These are phyloP conservation scores for Lasioglossum oenotherae DNA, from an alignment of 2,888 invertebrate genomes.

Conservation along the genomic window DNA sequence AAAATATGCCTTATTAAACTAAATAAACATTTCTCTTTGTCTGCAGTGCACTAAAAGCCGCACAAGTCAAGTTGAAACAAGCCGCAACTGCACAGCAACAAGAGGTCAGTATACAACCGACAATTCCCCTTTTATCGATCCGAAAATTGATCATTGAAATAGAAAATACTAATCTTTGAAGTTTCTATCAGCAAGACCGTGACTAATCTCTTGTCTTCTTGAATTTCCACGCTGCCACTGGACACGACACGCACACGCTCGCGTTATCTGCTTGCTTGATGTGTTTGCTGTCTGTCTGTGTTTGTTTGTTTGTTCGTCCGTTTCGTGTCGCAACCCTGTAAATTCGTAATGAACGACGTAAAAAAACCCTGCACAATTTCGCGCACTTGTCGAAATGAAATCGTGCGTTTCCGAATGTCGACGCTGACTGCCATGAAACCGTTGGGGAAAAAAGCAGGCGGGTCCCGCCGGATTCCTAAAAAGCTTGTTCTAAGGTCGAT, in stretches of 20 bases:
- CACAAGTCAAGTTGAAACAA: conserved; percentile 94
- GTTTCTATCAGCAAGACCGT: background rate
- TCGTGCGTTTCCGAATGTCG: conserved; percentile 34
- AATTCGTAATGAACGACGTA: conserved; percentile 11
- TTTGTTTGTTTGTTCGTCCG: background rate
- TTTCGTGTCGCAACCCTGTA: background rate
- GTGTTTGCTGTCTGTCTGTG: conserved; percentile 20
- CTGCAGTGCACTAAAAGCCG: conserved; percentile 93
- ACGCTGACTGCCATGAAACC: background rate
- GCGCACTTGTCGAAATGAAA: background rate
- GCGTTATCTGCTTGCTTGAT: conserved; percentile 25
- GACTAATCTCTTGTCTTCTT: conserved; percentile 62
- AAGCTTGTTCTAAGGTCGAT: conserved; percentile 93
- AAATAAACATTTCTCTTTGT: conserved; percentile 71
- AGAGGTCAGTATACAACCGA: conserved; percentile 86
- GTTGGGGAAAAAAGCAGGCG: conserved; percentile 86
- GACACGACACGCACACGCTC: conserved; percentile 48
- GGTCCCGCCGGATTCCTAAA: conserved; percentile 97
- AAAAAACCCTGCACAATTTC: background rate
- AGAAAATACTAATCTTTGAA: background rate
- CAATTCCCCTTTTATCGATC: background rate
- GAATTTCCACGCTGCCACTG: conserved; percentile 69
- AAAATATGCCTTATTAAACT: background rate
- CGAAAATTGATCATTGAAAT: background rate
- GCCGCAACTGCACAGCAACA: conserved; percentile 90